A percentile compares a stretch with the other conserved stretches of the same genome.
phyloP scores from a whole-genome alignment of 2,113 vertebrate species.

The Psittacara wagleri region DNA sequence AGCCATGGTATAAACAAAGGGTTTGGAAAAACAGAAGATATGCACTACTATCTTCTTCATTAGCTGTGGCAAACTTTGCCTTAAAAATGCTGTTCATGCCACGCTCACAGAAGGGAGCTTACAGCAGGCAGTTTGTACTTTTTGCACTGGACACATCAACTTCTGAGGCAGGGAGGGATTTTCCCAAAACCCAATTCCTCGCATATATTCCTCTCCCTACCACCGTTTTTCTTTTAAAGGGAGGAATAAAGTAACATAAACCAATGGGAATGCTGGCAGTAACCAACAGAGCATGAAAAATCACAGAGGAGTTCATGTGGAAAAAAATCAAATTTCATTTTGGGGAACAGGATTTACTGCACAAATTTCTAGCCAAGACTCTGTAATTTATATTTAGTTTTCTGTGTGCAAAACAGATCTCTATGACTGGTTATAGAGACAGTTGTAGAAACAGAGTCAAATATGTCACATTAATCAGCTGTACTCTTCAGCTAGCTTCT shows the following conservation, averaged over 20 bases:
- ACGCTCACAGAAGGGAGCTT: neutral
- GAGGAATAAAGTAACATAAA: slow-evolving; percentile 15
- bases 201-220: fast-evolving
- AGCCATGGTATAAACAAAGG: neutral
- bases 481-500: slow-evolving; percentile 77
- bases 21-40: neutral
- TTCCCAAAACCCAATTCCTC: neutral
- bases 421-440: slow-evolving; percentile 76
- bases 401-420: slow-evolving; percentile 73
- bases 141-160: neutral
- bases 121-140: neutral
- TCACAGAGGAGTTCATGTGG: slow-evolving; percentile 11
- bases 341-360: slow-evolving; percentile 37
- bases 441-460: slow-evolving; percentile 70
- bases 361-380: slow-evolving; percentile 61
- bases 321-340: slow-evolving; percentile 57
- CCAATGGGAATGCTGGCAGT: slow-evolving; percentile 22
- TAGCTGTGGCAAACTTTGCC: neutral
- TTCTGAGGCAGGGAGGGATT: neutral
- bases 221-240: neutral
- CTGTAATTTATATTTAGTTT: slow-evolving; percentile 69
- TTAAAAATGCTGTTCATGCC: neutral
- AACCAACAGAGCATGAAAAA: slow-evolving; percentile 49
- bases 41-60: neutral
- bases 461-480: slow-evolving; percentile 82